These are phyloP conservation scores for Platycheirus rosarum DNA, from an alignment of 2,888 invertebrate species.

Conservation along the genomic window DNA sequence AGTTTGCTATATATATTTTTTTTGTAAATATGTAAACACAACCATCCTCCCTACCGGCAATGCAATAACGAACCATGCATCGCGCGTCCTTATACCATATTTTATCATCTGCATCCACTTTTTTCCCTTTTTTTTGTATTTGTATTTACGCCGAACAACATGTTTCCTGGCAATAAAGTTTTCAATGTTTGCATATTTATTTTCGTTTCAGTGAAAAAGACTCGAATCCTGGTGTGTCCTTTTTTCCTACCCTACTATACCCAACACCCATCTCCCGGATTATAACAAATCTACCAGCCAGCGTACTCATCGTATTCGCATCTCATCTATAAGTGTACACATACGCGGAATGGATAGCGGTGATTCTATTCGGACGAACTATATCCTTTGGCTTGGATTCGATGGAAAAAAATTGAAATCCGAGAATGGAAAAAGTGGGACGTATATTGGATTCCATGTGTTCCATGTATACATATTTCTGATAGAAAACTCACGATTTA, in stretches of 20 bases:
- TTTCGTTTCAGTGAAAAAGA: conserved; percentile 55
- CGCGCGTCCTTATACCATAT: conserved; percentile 6
- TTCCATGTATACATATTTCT: conserved; percentile 1
- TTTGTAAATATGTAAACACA: conserved; percentile 47
- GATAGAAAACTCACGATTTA: too few species aligned
- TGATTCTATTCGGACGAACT: conserved; percentile 47
- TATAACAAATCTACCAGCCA: conserved; percentile 61
- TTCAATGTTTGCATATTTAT: conserved; percentile 68
- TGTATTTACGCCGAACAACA: conserved; percentile 29
- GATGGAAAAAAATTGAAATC: not conserved
- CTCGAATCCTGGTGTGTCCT: conserved; percentile 26
- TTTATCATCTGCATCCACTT: not conserved
- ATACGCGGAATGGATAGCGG: conserved; percentile 43
- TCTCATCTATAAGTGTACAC: not conserved
- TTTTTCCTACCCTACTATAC: not conserved
- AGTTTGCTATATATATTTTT: conserved; percentile 36
- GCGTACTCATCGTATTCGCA: conserved; percentile 39
- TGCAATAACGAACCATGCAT: conserved; percentile 40
- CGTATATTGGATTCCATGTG: too few species aligned
- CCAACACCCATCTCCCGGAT: conserved; percentile 14
- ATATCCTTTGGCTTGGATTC: conserved; percentile 5
- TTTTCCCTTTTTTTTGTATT: not conserved
- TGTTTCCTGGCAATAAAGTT: conserved; percentile 63
- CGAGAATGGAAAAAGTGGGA: too few species aligned
- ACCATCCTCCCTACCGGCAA: conserved; percentile 2